Evolutionary conservation across 2,113 vertebrate genomes (phyloP).

Genomic region (Agelaius tricolor): DNA sequence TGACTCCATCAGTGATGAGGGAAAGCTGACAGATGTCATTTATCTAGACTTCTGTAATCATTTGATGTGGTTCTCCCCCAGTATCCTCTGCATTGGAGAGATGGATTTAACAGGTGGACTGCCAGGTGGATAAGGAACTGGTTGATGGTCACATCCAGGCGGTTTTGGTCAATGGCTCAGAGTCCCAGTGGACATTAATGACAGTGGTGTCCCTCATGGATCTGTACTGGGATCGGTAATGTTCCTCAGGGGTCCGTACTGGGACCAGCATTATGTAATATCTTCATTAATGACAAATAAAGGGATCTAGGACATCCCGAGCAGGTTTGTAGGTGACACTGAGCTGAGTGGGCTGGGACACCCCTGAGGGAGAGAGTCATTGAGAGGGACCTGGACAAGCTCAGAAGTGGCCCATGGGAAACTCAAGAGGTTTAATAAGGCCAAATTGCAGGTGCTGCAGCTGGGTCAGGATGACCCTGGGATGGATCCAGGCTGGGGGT

Average conservation of each 20-base stretch:
- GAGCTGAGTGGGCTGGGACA: background rate
- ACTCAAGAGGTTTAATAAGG: background rate
- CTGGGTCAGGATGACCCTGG: accelerated
- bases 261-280: background rate
- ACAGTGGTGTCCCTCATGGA: background rate
- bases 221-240: background rate
- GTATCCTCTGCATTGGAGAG: background rate
- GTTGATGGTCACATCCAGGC: background rate
- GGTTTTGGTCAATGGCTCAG: accelerated
- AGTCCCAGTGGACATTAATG: background rate
- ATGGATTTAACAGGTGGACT: background rate
- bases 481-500: background rate
- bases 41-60: background rate
- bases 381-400: background rate
- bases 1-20: background rate
- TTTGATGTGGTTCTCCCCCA: background rate
- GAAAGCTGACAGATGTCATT: background rate
- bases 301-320: background rate
- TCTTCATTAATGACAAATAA: background rate
- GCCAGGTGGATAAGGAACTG: background rate
- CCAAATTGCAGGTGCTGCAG: background rate
- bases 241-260: background rate
- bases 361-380: background rate
- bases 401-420: background rate
- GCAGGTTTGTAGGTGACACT: background rate